Evolutionary conservation across 1,140 invertebrate species (phyloP), one percentile per base, ranked within the genome.

Genomic region (Macrosteles quadrilineatus): DNA sequence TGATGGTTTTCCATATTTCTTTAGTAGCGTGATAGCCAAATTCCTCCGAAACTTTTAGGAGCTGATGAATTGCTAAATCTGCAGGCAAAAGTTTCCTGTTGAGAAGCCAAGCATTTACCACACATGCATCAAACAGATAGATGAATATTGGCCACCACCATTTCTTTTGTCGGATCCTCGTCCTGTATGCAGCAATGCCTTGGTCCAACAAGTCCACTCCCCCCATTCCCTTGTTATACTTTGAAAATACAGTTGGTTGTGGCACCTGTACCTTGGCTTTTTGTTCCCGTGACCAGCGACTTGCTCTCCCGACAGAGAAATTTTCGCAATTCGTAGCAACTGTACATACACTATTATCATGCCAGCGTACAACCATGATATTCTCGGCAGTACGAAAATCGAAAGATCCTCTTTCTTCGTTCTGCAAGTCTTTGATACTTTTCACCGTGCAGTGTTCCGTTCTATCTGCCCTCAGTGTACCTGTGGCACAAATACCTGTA

Each of bases 141-240:
- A 55, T 32, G 40, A 72, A 65, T 67, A 72, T 65, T 29, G 63
- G 32, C 72, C 73, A 72, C 29, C 67, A 73, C 67, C 72, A 74
- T 57, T 74, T 74, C 53, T 72, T 73, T 27, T 67, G 64, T 21
- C 45, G 55, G n/a, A 74, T 74, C 23, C 25, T 17, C 3, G 68
- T 67, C 25, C 68, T 19, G 43, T 73, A 73, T 12, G 68, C 62
- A 30, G 68, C 72, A 17, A 72, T 43, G 23, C n/a, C 45, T 47
- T 72, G 70, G 67, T 74, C 69, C 23, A 68, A 53, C 17, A 67
- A 36, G 57, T 75, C 71, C 2, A 73, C 70, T 2, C 73, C 71
- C 36, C 69, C 74, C 74, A 74, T 75, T 47, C 45, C 27, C 31
- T 68, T 55, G 63, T 75, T 74, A 53, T 75, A 73, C n/a, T 6